Base-by-base conservation (phyloP, 2,888 invertebrate genomes). In the Bombylius major region DNA sequence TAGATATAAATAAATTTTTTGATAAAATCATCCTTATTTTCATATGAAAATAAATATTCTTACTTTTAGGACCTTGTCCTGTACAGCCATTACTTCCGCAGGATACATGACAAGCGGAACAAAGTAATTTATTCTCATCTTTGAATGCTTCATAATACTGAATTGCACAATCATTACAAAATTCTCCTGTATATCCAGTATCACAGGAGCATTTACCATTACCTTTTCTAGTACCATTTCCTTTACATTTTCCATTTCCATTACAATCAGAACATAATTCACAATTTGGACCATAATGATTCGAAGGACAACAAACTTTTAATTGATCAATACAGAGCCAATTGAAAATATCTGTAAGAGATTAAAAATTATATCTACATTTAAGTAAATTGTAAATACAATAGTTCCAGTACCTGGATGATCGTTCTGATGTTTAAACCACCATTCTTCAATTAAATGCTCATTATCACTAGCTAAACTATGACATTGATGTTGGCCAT, bases 191-290 rank as follows among this genome's bases (percentile, higher is more conserved):
- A 69, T 97, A 97, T 0, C 93, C 96, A 7, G 70, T 66, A 65
- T 93, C 84, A 72, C 97, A 98, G 13, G 80, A 75, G 69, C 98
- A 98, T 59, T 86, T 83, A 0, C 97, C 98, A 67, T 87, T 92
- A 0, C 98, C 98, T 71, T 90, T 90, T 48, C 96, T 79, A 0
- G 94, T 95, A 0, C 97, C 97, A 60, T 85, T 84, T 1, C 97
- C 97, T 60, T 81, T 73, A 62, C 82, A 82, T 70, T 83, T 55
- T 66, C 73, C 74, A 63, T 72, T 72, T 1, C 96, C 95, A 75
- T 87, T 89, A 70, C 98, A 98, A 54, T 92, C 91, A 0, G 78
- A 77, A 69, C 97, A 98, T 0, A 86, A 83, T 13, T 74, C 73
- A 69, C 98, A 98, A 8, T 86, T 77, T 42, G 83, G 79, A 0